These are phyloP conservation scores for Rhyacophila brunnea DNA, from an alignment of 1,140 invertebrate genomes.

Conservation along the genomic window DNA sequence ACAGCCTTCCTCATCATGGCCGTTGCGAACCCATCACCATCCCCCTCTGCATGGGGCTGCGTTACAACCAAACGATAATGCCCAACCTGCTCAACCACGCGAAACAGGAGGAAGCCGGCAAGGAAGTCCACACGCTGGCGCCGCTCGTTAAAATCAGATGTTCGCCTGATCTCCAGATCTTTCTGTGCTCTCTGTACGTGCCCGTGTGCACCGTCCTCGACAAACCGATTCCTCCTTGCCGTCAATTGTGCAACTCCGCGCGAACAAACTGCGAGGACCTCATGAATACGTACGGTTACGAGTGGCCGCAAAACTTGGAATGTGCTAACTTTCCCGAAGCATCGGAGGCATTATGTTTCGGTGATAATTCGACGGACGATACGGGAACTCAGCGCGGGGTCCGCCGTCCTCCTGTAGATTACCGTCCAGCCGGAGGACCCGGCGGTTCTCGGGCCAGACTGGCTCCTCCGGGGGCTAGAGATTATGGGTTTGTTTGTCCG, in stretches of 20 bases:
- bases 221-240: conserved; percentile 86
- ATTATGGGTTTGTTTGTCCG: conserved; percentile 83
- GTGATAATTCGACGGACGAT: conserved; percentile 70
- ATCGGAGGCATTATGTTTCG: conserved; percentile 77
- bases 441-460: conserved; percentile 43
- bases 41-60: conserved; percentile 86
- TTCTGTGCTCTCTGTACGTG: conserved; percentile 93
- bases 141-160: conserved; percentile 96
- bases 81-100: conserved; percentile 91
- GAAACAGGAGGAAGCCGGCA: conserved; percentile 92
- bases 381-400: conserved; percentile 41
- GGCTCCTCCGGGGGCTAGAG: conserved; percentile 53
- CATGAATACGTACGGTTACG: conserved; percentile 90
- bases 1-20: conserved; percentile 69
- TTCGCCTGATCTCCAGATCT: conserved; percentile 90
- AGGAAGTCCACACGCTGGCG: conserved; percentile 91
- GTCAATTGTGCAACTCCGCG: conserved; percentile 86
- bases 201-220: conserved; percentile 95
- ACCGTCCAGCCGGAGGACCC: conserved; percentile 55
- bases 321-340: conserved; percentile 88
- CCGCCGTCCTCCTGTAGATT: conserved; percentile 47
- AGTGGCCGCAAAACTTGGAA: conserved; percentile 91
- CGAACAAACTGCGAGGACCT: conserved; percentile 84
- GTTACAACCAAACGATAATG: conserved; percentile 95
- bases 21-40: conserved; percentile 92